Base-by-base conservation (phyloP, 2,797 vertebrate species). In the Macropus fuliginosus region DNA sequence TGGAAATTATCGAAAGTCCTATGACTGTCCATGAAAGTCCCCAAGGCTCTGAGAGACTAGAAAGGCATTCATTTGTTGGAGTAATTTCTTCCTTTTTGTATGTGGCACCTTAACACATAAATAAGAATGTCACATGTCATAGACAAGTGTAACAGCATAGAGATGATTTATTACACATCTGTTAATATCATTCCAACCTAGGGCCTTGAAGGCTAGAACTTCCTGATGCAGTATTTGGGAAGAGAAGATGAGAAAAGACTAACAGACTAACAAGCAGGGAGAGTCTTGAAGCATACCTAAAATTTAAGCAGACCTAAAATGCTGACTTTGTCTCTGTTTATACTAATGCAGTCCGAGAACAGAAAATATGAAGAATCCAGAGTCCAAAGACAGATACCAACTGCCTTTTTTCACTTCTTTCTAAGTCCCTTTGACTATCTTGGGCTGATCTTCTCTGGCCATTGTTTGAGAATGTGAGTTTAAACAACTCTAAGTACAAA, bases 301-400 rank as follows among this genome's bases (percentile, higher is more conserved):
- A 81, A 8, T 74, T 94, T 92, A 90, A 59, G 94, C 31, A 52
- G 90, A 92, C 21, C 54, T 91, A 90, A 95, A 94, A 93, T 50
- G 55, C 18, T 34, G 12, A 21, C 91, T 52, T 90, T 40, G 27
- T 93, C 95, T 96, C 92, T 94, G n/a, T 55, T 74, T 96, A 96
- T 95, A 74, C 21, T 89, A 91, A 96, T 93, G 92, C 91, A 87
- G 91, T 95, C 54, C 57, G 55, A 95, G 96, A 97, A 94, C 12
- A 94, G 94, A 96, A 96, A 94, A 56, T 50, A 55, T 54, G 46
- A 92, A 81, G 91, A 92, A 57, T 34, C 28, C 90, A 57, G 56
- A 57, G 56, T 9, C 6, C 91, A 92, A 91, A 94, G 95, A 91
- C 29, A 46, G 40, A 14, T 50, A 93, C 94, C 66, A 91, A 59